phyloP scores from a whole-genome alignment of 2,797 vertebrate genomes.

The Epinephelus malabaricus region DNA sequence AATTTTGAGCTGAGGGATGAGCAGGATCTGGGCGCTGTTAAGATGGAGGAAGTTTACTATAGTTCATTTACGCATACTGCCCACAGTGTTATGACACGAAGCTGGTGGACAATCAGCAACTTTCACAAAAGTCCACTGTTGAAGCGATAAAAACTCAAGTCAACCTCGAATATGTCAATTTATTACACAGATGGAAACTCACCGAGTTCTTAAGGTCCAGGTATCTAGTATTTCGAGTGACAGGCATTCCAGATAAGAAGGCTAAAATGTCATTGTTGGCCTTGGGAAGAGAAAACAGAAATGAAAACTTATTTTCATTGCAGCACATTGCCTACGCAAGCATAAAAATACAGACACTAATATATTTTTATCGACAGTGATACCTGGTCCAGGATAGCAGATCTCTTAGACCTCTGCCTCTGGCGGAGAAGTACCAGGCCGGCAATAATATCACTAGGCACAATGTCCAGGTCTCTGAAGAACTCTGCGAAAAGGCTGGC shows the following conservation, averaged over 20 bases:
- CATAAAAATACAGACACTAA: conserved; percentile 1
- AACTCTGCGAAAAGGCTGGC: conserved; percentile 99
- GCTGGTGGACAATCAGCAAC: background rate
- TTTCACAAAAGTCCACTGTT: background rate
- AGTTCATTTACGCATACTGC: too few relatives aligned
- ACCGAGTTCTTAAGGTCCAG: conserved; percentile 98
- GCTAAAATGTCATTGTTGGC: conserved; percentile 98
- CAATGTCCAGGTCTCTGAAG: conserved; percentile 98
- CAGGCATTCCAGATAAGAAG: conserved; percentile 99
- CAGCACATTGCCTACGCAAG: background rate
- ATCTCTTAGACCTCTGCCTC: conserved; percentile 95
- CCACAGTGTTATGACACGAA: too few relatives aligned
- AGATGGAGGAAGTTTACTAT: too few relatives aligned
- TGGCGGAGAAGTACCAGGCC: conserved; percentile 97
- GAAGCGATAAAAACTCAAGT: background rate
- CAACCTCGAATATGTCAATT: background rate
- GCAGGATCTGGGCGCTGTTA: too few relatives aligned
- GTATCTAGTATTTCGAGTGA: conserved; percentile 97
- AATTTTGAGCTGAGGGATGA: too few relatives aligned
- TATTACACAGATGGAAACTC: conserved; percentile 73
- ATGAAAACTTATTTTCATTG: conserved; percentile 11
- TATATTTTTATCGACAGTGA: background rate
- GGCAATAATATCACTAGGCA: conserved; percentile 98
- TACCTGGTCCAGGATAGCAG: conserved; percentile 95
- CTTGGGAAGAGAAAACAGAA: conserved; percentile 78